phyloP scores from a whole-genome alignment of 2,888 invertebrate species.

The Petrophora chlorosata region DNA sequence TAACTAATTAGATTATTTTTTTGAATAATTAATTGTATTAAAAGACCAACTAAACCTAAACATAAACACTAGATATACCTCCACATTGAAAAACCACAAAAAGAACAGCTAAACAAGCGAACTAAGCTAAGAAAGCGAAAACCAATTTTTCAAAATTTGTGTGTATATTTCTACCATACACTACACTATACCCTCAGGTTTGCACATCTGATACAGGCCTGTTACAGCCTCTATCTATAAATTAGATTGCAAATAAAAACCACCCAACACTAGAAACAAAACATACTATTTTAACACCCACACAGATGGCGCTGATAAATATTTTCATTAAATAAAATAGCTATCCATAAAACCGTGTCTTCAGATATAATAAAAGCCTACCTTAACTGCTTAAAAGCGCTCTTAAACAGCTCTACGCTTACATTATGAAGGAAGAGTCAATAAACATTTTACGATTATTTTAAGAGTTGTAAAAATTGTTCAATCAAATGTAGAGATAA shows the following conservation, averaged over 20 bases:
- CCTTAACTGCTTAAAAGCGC: conserved; percentile 7
- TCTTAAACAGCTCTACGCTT: conserved; percentile 9
- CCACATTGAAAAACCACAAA: no score
- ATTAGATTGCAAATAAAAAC: neutral
- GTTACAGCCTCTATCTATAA: no score
- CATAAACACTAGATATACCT: no score
- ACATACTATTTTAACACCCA: neutral
- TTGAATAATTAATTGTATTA: no score
- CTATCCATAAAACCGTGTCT: conserved; percentile 4
- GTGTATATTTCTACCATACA: no score
- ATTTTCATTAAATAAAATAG: neutral
- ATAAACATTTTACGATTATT: conserved; percentile 24
- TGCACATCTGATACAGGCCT: no score
- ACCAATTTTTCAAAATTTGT: no score
- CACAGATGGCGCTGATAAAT: neutral
- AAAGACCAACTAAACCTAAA: no score
- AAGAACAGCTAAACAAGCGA: no score
- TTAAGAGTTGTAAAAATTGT: conserved; percentile 19
- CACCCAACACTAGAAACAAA: neutral
- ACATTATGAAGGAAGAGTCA: conserved; percentile 14
- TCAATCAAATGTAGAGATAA: conserved; percentile 10
- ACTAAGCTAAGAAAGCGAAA: no score
- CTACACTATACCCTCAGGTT: no score
- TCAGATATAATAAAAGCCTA: conserved; percentile 10
- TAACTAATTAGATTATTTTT: no score